phyloP scores from a whole-genome alignment of 2,113 vertebrate species.

The Microcebus ravelobensis region DNA sequence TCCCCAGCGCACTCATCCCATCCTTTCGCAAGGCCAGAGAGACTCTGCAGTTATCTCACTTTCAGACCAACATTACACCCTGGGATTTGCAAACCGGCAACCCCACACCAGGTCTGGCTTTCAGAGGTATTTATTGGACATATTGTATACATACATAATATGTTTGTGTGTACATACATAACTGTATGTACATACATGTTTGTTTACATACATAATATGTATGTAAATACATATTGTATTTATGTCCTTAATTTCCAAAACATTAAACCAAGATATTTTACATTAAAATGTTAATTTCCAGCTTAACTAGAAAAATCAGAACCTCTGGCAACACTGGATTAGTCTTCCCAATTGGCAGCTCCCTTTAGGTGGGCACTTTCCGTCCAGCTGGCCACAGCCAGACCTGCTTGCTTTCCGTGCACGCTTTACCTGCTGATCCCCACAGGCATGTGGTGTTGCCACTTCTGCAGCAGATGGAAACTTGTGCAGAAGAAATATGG shows the following conservation, averaged over 20 bases:
- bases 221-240: not conserved
- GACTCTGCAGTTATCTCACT: not conserved
- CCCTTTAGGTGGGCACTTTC: not conserved
- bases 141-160: too few species aligned
- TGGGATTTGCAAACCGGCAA: not conserved
- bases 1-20: not conserved
- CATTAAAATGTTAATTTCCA: not conserved
- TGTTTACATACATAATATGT: too few species aligned
- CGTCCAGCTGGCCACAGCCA: not conserved
- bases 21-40: not conserved
- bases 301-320: not conserved
- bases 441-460: accelerated
- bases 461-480: not conserved
- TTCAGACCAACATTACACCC: not conserved
- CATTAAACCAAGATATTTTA: not conserved
- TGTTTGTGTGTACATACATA: too few species aligned
- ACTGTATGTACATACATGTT: too few species aligned
- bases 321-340: not conserved
- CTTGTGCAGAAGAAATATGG: not conserved
- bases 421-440: not conserved
- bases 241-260: not conserved
- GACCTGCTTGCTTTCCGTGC: not conserved
- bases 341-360: not conserved
- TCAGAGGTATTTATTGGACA: not conserved
- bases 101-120: not conserved